Evolutionary conservation across 2,797 vertebrate genomes (phyloP).

Genomic region (Amblyraja radiata): DNA sequence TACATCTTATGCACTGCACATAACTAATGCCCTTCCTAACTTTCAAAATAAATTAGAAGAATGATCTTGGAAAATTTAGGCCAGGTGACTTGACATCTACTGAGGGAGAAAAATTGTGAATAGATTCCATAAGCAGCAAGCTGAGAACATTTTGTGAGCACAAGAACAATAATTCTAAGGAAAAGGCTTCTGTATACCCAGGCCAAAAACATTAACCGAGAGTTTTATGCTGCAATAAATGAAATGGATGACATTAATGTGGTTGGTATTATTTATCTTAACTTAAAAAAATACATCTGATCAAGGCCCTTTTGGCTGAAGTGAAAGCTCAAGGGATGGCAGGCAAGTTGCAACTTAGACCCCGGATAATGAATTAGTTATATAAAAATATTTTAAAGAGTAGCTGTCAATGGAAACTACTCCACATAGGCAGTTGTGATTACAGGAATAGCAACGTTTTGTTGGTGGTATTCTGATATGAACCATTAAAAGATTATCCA

Average conservation of each 20-base stretch:
- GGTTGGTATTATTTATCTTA: neutral
- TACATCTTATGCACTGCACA: neutral
- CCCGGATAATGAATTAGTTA: neutral
- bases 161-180: neutral
- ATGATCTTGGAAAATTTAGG: conserved; percentile 26
- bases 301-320: neutral
- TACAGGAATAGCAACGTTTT: too few relatives aligned
- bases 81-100: neutral
- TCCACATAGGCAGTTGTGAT: too few relatives aligned
- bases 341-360: neutral
- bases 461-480: too few relatives aligned
- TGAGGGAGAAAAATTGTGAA: conserved; percentile 1
- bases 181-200: neutral
- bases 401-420: too few relatives aligned
- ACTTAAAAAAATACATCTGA: neutral
- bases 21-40: neutral
- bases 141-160: neutral
- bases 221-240: conserved; percentile 22
- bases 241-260: conserved; percentile 4
- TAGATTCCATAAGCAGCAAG: neutral
- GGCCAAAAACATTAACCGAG: neutral
- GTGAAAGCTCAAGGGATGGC: neutral
- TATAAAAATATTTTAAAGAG: too few relatives aligned
- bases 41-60: conserved; percentile 14
- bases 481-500: too few relatives aligned